Conservation (phyloP, 2,888 invertebrate genomes). For the Ophioninae sp. region DNA sequence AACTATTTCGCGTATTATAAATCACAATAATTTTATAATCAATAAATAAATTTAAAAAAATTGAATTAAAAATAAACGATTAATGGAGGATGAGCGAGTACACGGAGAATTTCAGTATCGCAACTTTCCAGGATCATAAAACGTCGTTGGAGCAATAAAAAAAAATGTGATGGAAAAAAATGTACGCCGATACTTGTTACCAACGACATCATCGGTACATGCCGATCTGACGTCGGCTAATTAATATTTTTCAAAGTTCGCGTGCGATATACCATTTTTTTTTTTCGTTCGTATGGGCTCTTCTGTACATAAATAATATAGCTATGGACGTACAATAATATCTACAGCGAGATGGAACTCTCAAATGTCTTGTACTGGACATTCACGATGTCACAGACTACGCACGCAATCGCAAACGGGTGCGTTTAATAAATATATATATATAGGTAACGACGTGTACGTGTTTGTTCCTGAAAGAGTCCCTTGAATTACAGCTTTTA, state of each 20-base stretch:
- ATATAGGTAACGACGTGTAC: not conserved
- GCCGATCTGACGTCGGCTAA: constrained; percentile 53
- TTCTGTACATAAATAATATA: constrained; percentile 14
- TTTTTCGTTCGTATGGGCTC: constrained; percentile 7
- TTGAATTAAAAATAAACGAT: not conserved
- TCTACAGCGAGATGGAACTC: constrained; percentile 31
- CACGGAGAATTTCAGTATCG: constrained; percentile 1
- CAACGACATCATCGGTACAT: constrained; percentile 38
- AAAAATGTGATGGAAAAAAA: constrained; percentile 10
- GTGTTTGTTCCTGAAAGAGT: not conserved
- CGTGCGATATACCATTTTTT: constrained; percentile 50
- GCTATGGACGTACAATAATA: constrained; percentile 18
- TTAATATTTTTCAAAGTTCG: constrained; percentile 58
- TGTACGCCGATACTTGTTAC: constrained; percentile 27
- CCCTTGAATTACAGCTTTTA: not conserved
- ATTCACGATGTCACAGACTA: constrained; percentile 36
- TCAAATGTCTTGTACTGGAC: constrained; percentile 27
- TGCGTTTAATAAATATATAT: constrained; percentile 19
- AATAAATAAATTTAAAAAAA: too few relatives aligned
- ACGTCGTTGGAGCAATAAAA: constrained; percentile 18
- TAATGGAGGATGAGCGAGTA: not conserved
- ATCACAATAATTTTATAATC: not conserved
- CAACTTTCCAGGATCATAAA: constrained; percentile 17
- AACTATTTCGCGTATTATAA: not conserved
- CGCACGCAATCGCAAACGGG: constrained; percentile 49